These are phyloP conservation scores for Pteropus rufus DNA, from an alignment of 2,797 vertebrate genomes.

Conservation along the genomic window DNA sequence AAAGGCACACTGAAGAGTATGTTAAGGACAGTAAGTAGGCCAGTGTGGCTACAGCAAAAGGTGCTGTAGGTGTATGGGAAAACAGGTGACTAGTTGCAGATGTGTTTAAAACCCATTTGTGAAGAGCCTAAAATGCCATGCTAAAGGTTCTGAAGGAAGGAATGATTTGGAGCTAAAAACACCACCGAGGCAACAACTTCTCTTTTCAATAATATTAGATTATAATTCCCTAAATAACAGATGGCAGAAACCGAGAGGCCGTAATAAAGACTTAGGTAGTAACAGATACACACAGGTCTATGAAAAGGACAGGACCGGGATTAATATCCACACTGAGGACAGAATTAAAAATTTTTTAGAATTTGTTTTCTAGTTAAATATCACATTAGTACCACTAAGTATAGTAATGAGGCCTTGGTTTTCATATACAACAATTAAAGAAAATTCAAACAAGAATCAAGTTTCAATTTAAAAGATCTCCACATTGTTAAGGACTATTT, in stretches of 20 bases:
- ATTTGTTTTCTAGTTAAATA: conserved; percentile 14
- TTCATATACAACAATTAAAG: conserved; percentile 12
- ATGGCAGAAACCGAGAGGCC: not conserved
- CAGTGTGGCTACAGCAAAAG: not conserved
- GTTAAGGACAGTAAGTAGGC: not conserved
- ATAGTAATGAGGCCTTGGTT: not conserved
- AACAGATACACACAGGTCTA: not conserved
- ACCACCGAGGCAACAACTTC: not conserved
- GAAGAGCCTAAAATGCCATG: not conserved
- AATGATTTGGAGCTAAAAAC: not conserved
- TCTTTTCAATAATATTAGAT: not conserved
- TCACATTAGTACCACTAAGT: not conserved
- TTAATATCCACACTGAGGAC: not conserved
- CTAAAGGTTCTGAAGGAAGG: not conserved
- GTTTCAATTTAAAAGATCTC: conserved; percentile 18
- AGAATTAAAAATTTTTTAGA: not conserved
- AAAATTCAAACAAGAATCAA: conserved; percentile 41
- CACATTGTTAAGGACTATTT: not conserved
- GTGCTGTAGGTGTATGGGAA: not conserved
- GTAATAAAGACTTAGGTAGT: not conserved
- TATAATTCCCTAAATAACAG: conserved; percentile 11
- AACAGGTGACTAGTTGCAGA: not conserved
- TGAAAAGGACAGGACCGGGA: not conserved
- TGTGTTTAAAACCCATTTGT: not conserved
- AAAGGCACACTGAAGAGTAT: not conserved